These are phyloP conservation scores for Littorina saxatilis DNA, from an alignment of 1,140 invertebrate genomes.

Conservation along the genomic window DNA sequence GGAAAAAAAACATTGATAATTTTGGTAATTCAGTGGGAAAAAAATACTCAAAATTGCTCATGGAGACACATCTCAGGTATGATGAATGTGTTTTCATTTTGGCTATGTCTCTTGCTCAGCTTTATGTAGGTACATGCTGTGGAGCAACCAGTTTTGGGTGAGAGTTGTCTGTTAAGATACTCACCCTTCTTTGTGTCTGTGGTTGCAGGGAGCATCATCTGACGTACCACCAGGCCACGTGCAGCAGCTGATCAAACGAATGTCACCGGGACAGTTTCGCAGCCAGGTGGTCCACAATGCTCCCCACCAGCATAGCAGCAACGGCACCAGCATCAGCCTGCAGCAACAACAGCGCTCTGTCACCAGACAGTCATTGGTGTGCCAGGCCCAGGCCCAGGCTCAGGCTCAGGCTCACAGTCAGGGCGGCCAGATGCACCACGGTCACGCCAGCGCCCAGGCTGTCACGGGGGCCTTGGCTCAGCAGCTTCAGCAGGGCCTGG, in stretches of 20 bases:
- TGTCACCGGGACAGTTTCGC: slow-evolving; percentile 78
- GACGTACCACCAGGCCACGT: slow-evolving; percentile 78
- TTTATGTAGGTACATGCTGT: too few relatives aligned
- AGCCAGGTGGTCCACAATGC: slow-evolving; percentile 44
- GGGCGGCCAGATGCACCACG: too few relatives aligned
- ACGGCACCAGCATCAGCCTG: background rate
- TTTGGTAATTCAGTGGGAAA: too few relatives aligned
- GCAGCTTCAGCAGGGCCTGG: slow-evolving; percentile 26
- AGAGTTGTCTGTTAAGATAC: too few relatives aligned
- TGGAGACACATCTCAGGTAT: too few relatives aligned
- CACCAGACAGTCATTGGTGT: background rate
- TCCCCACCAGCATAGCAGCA: background rate
- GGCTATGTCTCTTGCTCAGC: too few relatives aligned
- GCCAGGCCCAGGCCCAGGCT: background rate
- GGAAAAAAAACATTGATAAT: too few relatives aligned
- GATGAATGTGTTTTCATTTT: too few relatives aligned
- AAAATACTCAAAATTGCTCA: too few relatives aligned
- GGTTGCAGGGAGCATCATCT: background rate
- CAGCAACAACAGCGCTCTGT: slow-evolving; percentile 30
- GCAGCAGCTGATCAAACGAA: slow-evolving; percentile 90
- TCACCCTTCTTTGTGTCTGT: background rate
- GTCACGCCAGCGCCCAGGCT: background rate
- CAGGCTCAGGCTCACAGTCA: background rate
- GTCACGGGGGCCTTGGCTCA: slow-evolving; percentile 6
- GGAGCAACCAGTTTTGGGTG: too few relatives aligned